Base-by-base conservation (phyloP, 2,888 invertebrate genomes). In the Pediacus dermestoides region DNA sequence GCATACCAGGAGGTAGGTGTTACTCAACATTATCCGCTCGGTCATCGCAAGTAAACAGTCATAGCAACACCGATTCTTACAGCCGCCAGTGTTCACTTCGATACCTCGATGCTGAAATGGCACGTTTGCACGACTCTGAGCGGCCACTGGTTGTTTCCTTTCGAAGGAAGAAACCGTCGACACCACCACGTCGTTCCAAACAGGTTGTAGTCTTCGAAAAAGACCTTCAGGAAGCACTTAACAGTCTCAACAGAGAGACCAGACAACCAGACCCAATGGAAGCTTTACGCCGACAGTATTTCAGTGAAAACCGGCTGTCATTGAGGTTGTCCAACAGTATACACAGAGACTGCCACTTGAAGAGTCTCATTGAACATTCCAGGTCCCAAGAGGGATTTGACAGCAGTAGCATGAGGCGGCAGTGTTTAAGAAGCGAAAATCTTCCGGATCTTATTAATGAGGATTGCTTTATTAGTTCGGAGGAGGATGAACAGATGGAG, bases 121-220 rank as follows among this genome's bases (percentile, higher is more conserved):
- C 60, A 42, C 60, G 63, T 48, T 49, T 65, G 37, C 60, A 58
- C 41, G 61, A 65, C 48, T 62, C 66, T 37, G 53, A 61, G 39
- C 50, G 70, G 40, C 70, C 70, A 10, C 48, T 70, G 43, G 68
- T 70, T 26, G 68, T 70, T 32, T 68, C 69, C 25, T 70, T 70
- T 51, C 57, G 65, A 37, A 55, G 64, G 37, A 62, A 61, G 40
- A 58, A 49, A 34, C 3, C 13, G 10, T 9, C 43, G 2, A 31
- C 37, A 11, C 30, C 35, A 37, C 46, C 31, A 39, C 38, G 4
- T 18, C 8, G 8, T 18, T 18, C 18, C 30, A 30, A 44, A 37
- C 42, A 48, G 28, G 39, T 46, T 36, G 36, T 42, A 14, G 44
- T 44, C 15, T 39, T 44, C 18, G 47, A 50, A 31, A 30, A 27